Evolutionary conservation across 2,113 vertebrate genomes (phyloP).

Genomic region (Cephalopterus ornatus): DNA sequence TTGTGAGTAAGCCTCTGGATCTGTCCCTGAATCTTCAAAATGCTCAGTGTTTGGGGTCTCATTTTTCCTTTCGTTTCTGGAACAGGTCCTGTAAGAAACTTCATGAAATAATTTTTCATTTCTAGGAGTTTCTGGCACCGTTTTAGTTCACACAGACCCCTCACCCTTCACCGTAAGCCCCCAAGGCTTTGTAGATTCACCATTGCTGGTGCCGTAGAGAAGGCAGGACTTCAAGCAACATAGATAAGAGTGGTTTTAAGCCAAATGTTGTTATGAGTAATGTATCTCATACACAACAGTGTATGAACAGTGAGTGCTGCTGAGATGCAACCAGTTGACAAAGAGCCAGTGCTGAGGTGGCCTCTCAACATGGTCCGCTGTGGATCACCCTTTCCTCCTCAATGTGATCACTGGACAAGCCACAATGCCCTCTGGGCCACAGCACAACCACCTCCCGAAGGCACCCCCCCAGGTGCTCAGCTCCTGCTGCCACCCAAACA

Average conservation of each 20-base stretch:
- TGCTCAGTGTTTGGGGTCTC: background rate
- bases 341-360: background rate
- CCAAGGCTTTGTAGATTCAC: background rate
- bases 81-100: background rate
- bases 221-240: background rate
- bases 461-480: background rate
- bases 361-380: background rate
- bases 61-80: background rate
- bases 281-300: no score
- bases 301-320: background rate
- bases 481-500: background rate
- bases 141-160: background rate
- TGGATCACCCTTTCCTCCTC: background rate
- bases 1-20: background rate
- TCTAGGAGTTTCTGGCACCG: background rate
- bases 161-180: background rate
- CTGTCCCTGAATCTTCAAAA: fast-evolving
- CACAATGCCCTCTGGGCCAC: fast-evolving
- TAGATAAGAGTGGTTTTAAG: background rate
- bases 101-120: background rate
- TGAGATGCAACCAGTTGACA: background rate
- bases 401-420: fast-evolving
- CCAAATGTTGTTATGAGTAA: background rate
- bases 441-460: background rate
- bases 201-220: background rate